Conservation (phyloP, 2,888 invertebrate genomes). For the Caenorhabditis becei region DNA sequence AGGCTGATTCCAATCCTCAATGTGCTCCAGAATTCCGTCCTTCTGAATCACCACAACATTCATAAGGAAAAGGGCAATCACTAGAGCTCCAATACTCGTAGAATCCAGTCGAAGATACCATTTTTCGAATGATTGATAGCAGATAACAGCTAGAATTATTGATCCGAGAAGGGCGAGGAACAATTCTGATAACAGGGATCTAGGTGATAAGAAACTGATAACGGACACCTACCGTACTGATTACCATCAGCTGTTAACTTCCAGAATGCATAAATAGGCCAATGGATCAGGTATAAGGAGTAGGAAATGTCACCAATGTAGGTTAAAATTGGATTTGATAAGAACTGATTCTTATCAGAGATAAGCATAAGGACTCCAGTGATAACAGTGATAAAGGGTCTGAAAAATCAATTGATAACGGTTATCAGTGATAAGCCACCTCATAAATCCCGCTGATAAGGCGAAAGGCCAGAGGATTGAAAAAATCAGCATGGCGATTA, state of each 20-base stretch:
- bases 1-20: neutral
- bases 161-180: constrained; percentile 6
- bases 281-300: constrained; percentile 50
- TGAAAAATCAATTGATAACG: neutral
- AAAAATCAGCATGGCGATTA: too few relatives aligned
- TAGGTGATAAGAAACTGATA: too few relatives aligned
- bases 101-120: constrained; percentile 42
- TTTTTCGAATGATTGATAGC: constrained; percentile 41
- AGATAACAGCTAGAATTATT: neutral
- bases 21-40: constrained; percentile 1
- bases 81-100: constrained; percentile 3
- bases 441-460: too few relatives aligned
- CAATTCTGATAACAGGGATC: constrained; percentile 14
- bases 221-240: constrained; percentile 7
- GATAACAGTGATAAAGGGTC: constrained; percentile 22
- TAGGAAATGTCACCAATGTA: constrained; percentile 57
- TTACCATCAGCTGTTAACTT: constrained; percentile 38
- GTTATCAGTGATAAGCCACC: too few relatives aligned
- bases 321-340: constrained; percentile 23
- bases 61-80: neutral
- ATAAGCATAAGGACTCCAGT: neutral
- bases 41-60: constrained; percentile 29
- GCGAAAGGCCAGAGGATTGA: neutral
- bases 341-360: constrained; percentile 10
- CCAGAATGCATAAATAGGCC: constrained; percentile 58